Evolutionary conservation across 2,888 invertebrate species (phyloP), one percentile per base, ranked within the genome.

Genomic region (Idaea dimidiata): DNA sequence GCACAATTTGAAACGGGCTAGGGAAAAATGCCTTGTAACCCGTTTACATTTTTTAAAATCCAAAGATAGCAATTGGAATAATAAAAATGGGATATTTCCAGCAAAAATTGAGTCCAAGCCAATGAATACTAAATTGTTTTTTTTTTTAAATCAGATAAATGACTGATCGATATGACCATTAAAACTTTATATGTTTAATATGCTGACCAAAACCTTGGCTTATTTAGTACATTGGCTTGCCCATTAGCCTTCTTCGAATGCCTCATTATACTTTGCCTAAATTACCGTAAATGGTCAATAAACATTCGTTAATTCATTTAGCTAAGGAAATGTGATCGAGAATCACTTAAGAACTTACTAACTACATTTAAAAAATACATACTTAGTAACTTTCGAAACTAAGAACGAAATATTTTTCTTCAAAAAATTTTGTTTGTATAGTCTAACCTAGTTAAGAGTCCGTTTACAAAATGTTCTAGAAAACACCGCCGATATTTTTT

Each of bases 251-350:
- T 10, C 14, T 43, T 14, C 10, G 10, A 43, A 4, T 10, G 43
- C 43, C 43, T 43, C 43, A 43, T 10, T 14, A 14, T 8, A 43
- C 43, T 14, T 43, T 43, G 10, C 43, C 14, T 8, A 14, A 8
- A 58, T 62, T 55, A 57, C 57, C 16, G 16, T 18, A 10, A 60
- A 59, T 61, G 65, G 61, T 63, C 62, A 59, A 58, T 43, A 64
- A 59, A 61, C 53, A 60, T 61, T 62, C 54, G 18, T 64, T 57
- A 55, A 61, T 59, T 69, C 70, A 62, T 65, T 70, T 72, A 73
- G 66, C 65, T 72, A 76, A 70, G 71, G 73, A 74, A 63, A 74
- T 71, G 74, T 74, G 74, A 78, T 71, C 62, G 60, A 62, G 54
- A 60, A 72, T 73, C 74, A 74, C 73, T 71, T 72, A 76, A 62